Conservation (phyloP, 2,113 vertebrate species). For the Actenoides lindsayi region DNA sequence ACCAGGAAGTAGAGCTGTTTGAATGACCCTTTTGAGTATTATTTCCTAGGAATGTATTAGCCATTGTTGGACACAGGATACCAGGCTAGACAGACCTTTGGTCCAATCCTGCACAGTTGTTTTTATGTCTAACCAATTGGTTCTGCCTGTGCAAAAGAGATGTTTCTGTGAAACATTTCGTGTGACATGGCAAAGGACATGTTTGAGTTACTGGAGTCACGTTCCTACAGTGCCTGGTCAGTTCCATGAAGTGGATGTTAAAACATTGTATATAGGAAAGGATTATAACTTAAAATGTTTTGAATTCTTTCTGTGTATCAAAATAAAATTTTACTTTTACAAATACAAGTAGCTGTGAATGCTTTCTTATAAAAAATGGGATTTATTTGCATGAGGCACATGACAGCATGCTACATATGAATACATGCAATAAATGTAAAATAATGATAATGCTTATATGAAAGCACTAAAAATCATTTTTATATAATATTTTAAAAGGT, state of each 20-base stretch:
- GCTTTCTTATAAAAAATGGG: neutral
- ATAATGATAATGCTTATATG: neutral
- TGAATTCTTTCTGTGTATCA: neutral
- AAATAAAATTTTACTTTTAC: neutral
- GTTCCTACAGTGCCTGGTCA: neutral
- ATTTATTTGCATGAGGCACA: neutral
- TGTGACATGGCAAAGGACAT: neutral
- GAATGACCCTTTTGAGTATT: slow-evolving; percentile 7
- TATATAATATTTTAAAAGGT: neutral
- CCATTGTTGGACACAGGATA: neutral
- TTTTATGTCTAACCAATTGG: neutral
- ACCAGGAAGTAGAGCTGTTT: neutral
- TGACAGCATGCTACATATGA: neutral
- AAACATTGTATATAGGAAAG: neutral
- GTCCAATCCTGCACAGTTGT: neutral
- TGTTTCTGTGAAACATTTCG: neutral
- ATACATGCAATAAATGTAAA: neutral
- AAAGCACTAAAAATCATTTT: neutral
- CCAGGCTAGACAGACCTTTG: neutral
- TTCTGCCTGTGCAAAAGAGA: neutral
- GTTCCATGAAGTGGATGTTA: neutral
- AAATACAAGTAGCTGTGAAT: neutral
- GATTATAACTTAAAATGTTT: neutral
- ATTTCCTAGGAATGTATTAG: neutral
- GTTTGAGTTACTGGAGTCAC: neutral